phyloP scores from a whole-genome alignment of 2,797 vertebrate species.

The Oryzias sinensis region DNA sequence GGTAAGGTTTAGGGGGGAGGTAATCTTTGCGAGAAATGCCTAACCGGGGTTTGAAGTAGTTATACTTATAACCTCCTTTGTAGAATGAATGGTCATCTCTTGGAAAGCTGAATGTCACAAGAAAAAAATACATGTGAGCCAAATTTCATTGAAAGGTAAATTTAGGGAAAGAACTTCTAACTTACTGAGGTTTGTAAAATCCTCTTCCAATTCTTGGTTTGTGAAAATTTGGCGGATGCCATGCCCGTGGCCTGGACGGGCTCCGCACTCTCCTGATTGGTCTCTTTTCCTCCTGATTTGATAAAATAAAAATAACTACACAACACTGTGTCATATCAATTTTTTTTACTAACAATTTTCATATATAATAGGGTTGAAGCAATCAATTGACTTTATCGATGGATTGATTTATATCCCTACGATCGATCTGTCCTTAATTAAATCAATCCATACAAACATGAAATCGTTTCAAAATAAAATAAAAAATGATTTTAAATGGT shows the following conservation, averaged over 20 bases:
- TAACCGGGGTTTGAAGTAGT: slow-evolving; percentile 13
- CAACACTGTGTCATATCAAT: neutral
- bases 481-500: no score
- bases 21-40: slow-evolving; percentile 21
- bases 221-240: slow-evolving; percentile 37
- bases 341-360: no score
- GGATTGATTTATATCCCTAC: no score
- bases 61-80: slow-evolving; percentile 43
- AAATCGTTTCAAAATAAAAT: no score
- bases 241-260: slow-evolving; percentile 49
- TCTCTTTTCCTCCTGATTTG: slow-evolving; percentile 55
- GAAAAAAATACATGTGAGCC: neutral
- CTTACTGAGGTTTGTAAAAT: slow-evolving; percentile 57
- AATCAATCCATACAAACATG: no score
- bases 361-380: no score
- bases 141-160: neutral
- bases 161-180: neutral
- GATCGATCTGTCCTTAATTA: no score
- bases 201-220: slow-evolving; percentile 48
- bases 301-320: slow-evolving; percentile 1
- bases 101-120: slow-evolving; percentile 40
- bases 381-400: no score
- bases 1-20: slow-evolving; percentile 28
- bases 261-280: slow-evolving; percentile 63
- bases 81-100: slow-evolving; percentile 52